Conservation (phyloP, 2,797 vertebrate genomes). For the Enteromius radiatus region DNA sequence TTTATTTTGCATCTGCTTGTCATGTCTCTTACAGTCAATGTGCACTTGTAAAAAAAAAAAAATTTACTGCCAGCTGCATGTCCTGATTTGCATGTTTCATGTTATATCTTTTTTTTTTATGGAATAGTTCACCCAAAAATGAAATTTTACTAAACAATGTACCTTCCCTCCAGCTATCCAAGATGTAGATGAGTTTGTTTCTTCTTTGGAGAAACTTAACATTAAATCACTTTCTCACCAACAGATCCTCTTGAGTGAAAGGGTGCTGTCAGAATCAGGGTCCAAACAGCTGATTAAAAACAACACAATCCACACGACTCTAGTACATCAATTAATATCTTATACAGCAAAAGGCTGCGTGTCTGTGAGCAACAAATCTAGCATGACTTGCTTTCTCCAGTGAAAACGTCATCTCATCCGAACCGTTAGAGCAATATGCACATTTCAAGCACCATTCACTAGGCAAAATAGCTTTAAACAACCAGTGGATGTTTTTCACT, state of each 20-base stretch:
- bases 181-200: neutral
- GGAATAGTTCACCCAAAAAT: conserved; percentile 4
- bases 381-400: neutral
- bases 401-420: neutral
- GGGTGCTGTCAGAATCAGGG: neutral
- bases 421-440: neutral
- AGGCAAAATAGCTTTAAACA: neutral
- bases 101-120: conserved; percentile 49
- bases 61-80: conserved; percentile 68
- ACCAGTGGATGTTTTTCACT: neutral
- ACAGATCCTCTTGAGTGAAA: neutral
- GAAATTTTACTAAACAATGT: neutral
- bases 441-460: neutral
- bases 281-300: neutral
- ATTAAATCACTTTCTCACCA: neutral
- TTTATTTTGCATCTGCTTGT: conserved; percentile 47
- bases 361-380: neutral
- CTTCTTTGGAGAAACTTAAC: neutral
- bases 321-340: neutral
- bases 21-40: conserved; percentile 18
- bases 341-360: neutral
- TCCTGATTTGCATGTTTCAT: conserved; percentile 70
- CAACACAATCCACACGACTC: neutral
- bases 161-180: neutral
- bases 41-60: neutral